phyloP scores from a whole-genome alignment of 2,888 invertebrate genomes.

The Prenolepis imparis region DNA sequence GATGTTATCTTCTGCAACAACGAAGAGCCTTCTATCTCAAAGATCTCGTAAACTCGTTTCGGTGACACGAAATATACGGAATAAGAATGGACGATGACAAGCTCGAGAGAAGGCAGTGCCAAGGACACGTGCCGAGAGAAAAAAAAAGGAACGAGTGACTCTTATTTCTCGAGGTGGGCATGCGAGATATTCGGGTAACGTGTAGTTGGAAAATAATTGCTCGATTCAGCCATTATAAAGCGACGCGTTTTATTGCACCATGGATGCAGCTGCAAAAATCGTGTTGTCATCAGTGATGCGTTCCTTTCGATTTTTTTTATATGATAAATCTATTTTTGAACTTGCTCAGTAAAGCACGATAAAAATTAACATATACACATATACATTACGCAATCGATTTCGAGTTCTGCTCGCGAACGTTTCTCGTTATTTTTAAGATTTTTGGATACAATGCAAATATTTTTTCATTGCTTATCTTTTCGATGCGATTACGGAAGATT shows the following conservation, averaged over 20 bases:
- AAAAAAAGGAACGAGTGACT: slow-evolving; percentile 20
- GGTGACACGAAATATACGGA: slow-evolving; percentile 31
- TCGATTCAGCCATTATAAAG: slow-evolving; percentile 64
- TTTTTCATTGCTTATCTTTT: slow-evolving; percentile 41
- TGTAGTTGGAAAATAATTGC: slow-evolving; percentile 58
- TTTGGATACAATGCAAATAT: slow-evolving; percentile 35
- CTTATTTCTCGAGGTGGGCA: not conserved
- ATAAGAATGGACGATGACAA: slow-evolving; percentile 13
- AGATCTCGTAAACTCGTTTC: slow-evolving; percentile 74
- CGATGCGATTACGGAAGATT: slow-evolving; percentile 24
- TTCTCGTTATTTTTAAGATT: not conserved
- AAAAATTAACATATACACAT: not conserved
- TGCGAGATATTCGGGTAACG: slow-evolving; percentile 35
- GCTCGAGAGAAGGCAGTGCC: slow-evolving; percentile 25
- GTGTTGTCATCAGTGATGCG: slow-evolving; percentile 52
- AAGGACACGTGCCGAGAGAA: slow-evolving; percentile 35
- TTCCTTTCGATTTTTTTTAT: not conserved
- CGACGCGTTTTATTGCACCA: slow-evolving; percentile 58
- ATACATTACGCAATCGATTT: slow-evolving; percentile 63
- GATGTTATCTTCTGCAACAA: slow-evolving; percentile 71
- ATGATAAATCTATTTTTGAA: slow-evolving; percentile 15
- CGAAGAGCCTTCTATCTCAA: slow-evolving; percentile 61
- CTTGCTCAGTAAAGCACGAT: not conserved
- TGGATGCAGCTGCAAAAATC: slow-evolving; percentile 28
- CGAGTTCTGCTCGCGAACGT: not conserved